Conservation (phyloP, 2,888 invertebrate species). For the Pollenia angustigena region DNA sequence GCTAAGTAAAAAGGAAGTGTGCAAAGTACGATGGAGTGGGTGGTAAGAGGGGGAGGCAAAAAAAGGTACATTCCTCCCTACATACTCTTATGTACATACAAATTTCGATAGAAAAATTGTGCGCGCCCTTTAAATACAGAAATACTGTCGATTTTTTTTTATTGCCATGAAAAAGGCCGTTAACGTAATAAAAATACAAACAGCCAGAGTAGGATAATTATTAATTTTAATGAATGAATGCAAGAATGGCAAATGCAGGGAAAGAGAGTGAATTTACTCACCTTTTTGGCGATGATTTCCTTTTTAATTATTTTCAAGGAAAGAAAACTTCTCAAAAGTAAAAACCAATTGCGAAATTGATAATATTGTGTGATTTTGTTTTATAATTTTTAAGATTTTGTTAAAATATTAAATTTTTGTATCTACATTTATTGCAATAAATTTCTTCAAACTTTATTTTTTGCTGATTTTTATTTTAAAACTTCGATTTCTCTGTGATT, state of each 20-base stretch:
- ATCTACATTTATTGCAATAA: background rate
- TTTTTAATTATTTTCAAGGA: background rate
- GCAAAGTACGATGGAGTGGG: background rate
- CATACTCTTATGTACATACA: conserved; percentile 22
- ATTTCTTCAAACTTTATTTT: conserved; percentile 16
- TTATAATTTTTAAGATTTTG: background rate
- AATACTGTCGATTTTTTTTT: conserved; percentile 33
- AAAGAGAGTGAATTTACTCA: conserved; percentile 32
- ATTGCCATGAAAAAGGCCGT: conserved; percentile 8
- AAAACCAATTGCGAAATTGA: conserved; percentile 29
- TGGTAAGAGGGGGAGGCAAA: conserved; percentile 3
- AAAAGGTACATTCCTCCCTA: background rate
- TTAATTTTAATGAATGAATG: conserved; percentile 58
- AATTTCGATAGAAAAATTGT: conserved; percentile 32
- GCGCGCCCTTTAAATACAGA: conserved; percentile 58
- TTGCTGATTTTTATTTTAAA: conserved; percentile 24
- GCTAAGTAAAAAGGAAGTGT: conserved; percentile 28
- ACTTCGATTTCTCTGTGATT: conserved; percentile 57
- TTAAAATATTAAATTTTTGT: background rate
- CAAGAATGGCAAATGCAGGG: background rate
- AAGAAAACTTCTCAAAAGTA: background rate
- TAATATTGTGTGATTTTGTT: background rate
- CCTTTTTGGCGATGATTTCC: conserved; percentile 24
- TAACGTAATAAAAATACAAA: conserved; percentile 16
- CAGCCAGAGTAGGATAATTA: conserved; percentile 34